Percentiles rank a stretch among this genome's conserved stretches.
These are phyloP conservation scores for Perizoma affinitatum DNA, from an alignment of 2,888 invertebrate genomes.

Conservation along the genomic window DNA sequence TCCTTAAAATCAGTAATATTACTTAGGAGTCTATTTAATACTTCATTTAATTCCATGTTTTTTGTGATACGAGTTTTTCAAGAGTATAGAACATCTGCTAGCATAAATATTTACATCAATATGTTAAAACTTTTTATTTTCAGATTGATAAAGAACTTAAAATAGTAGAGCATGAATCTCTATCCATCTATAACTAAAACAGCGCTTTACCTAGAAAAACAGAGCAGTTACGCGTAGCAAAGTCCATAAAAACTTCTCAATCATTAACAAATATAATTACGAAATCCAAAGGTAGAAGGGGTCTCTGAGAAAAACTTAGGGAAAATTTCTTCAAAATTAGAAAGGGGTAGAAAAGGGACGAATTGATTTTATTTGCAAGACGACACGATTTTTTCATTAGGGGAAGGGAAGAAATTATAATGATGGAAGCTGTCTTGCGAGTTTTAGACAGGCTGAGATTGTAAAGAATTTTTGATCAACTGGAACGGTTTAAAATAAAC, in stretches of 20 bases:
- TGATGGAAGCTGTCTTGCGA: constrained; percentile 45
- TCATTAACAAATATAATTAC: constrained; percentile 77
- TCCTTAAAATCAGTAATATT: too few species aligned
- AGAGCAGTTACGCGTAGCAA: constrained; percentile 33
- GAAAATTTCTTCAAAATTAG: constrained; percentile 64
- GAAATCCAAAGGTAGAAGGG: constrained; percentile 51
- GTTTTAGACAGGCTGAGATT: constrained; percentile 14
- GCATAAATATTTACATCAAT: too few species aligned
- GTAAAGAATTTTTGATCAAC: constrained; percentile 12
- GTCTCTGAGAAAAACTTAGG: constrained; percentile 62
- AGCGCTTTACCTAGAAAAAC: constrained; percentile 23
- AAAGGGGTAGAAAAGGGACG: constrained; percentile 49
- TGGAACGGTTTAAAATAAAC: too few species aligned
- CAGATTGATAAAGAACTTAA: too few species aligned
- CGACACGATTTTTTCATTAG: constrained; percentile 82
- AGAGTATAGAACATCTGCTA: too few species aligned
- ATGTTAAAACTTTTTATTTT: too few species aligned
- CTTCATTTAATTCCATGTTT: too few species aligned
- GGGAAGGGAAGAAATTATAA: constrained; percentile 43
- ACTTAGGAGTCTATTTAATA: too few species aligned
- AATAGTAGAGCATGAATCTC: too few species aligned
- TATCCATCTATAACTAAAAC: too few species aligned
- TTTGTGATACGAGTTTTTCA: too few species aligned
- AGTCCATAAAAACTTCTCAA: constrained; percentile 67
- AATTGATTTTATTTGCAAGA: constrained; percentile 81